Evolutionary conservation across 2,113 vertebrate species (phyloP), one percentile per base, ranked within the genome.

Genomic region (Thalassoma bifasciatum): DNA sequence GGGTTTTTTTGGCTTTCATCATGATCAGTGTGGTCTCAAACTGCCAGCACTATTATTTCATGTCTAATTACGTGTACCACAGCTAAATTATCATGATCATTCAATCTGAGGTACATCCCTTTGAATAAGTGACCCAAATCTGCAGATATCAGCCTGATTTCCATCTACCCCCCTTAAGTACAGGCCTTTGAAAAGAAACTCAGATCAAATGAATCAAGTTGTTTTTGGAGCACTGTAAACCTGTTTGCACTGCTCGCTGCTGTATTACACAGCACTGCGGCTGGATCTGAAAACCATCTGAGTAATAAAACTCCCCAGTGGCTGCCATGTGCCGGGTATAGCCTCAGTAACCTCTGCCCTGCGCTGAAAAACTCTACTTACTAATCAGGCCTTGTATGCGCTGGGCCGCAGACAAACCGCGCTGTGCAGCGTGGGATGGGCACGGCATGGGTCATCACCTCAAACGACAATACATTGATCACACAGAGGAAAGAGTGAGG

Each of bases 291-390:
- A 84, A 89, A 82, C 68, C 70, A 77, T 75, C 38, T 66, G 77
- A 87, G 79, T 82, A 78, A 75, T 75, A 82, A 65, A 86, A 75
- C 17, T 76, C 42, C n/a, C 26, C 51, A 54, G 71, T 1, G 40
- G 70, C 56, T 53, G 73, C 85, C 79, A 74, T 76, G 11, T 71
- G 81, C 75, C 72, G 61, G 79, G 54, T 76, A 69, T 42, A 72
- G 72, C 79, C 85, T 87, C 77, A 69, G 16, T 82, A 83, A 85
- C 88, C 83, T 88, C 75, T 83, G 75, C 60, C 77, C 83, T 59
- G 72, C 9, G 75, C 71, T 59, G 8, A 68, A 38, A 61, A 84
- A 57, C 80, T 46, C 61, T 53, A 76, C 85, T 68, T 19, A 86
- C 81, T 80, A 78, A 89, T 87, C 82, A 85, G 64, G 83, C 47